Evolutionary conservation across 2,888 invertebrate species (phyloP), one percentile per base, ranked within the genome.

Genomic region (Spatulosminthurus flaviceps): DNA sequence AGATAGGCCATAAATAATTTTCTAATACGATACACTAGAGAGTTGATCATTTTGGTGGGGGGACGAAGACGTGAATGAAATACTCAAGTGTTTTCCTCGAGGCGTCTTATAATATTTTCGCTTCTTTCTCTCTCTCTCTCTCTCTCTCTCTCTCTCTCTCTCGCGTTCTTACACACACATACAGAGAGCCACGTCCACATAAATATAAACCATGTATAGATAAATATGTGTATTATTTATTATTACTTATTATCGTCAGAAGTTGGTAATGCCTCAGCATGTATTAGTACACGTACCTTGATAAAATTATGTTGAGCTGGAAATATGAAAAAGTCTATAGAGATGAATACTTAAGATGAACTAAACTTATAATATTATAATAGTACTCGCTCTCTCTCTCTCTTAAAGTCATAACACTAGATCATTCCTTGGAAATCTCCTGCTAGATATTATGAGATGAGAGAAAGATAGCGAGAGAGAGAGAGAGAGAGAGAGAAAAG

Each of bases 1-100:
- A 75, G 78, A 78, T 78, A 75, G 78, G 74, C 75, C 78, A 78
- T 76, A 80, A 78, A 78, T 80, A 78, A 80, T 80, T 78, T 78
- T 78, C 75, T 80, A 80, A 78, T 75, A 78, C 78, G 75, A 76
- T 79, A 76, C 75, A 71, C 70, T 67, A 76, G 41, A 61, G 70
- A 73, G 77, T 78, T 77, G 72, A 80, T 74, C 74, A 72, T 80
- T 74, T 73, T 80, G 51, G 73, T 67, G 80, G 72, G 78, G 79
- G 73, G 60, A 43, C 43, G 71, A 72, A 24, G 70, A 80, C 80
- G 77, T 78, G 74, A 72, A 70, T 78, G 70, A 78, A 80, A 74
- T 80, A 34, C 74, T 77, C 74, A 80, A 78, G 75, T 69, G 70
- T 78, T 77, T 77, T 69, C 75, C 75, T 78, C 42, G 61, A 67